A percentile compares a stretch with the other conserved stretches of the same genome.
phyloP scores from a whole-genome alignment of 2,888 invertebrate species.

The Tortricodes alternella region DNA sequence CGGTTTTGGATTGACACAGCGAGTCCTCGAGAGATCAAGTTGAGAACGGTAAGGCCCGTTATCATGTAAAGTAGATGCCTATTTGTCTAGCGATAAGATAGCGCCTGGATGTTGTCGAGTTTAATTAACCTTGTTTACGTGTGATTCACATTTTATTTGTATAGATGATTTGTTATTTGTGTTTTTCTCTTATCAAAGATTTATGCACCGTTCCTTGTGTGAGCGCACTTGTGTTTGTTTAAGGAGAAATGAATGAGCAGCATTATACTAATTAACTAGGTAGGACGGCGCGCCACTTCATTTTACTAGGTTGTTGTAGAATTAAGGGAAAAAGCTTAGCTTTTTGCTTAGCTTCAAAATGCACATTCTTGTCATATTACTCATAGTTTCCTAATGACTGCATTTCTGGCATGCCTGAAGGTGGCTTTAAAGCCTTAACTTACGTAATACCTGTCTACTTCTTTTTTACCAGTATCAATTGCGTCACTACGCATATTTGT shows the following conservation, averaged over 20 bases:
- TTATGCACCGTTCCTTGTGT: conserved; percentile 23
- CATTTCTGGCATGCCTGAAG: background rate
- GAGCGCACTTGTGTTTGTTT: conserved; percentile 14
- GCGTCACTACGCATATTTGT: background rate
- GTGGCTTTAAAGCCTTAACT: too few relatives aligned
- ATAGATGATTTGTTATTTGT: conserved; percentile 33
- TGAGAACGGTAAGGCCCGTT: conserved; percentile 73
- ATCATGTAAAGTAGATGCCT: conserved; percentile 22
- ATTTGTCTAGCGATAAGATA: conserved; percentile 27
- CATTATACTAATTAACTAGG: conserved; percentile 12
- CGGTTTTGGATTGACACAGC: conserved; percentile 77
- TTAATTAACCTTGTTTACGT: conserved; percentile 32
- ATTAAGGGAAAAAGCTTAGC: background rate
- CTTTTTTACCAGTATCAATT: background rate
- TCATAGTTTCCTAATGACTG: conserved; percentile 5
- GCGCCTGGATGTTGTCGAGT: conserved; percentile 29
- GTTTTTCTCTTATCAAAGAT: conserved; percentile 21
- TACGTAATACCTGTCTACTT: too few relatives aligned
- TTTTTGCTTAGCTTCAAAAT: background rate
- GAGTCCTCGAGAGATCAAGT: conserved; percentile 74
- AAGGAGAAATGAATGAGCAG: conserved; percentile 21
- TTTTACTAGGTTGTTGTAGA: background rate
- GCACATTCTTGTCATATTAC: conserved; percentile 11
- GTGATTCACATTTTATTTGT: conserved; percentile 32
- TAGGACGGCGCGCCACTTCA: background rate